These are phyloP conservation scores for Coptotermes formosanus DNA, from an alignment of 1,140 invertebrate genomes.

Conservation along the genomic window DNA sequence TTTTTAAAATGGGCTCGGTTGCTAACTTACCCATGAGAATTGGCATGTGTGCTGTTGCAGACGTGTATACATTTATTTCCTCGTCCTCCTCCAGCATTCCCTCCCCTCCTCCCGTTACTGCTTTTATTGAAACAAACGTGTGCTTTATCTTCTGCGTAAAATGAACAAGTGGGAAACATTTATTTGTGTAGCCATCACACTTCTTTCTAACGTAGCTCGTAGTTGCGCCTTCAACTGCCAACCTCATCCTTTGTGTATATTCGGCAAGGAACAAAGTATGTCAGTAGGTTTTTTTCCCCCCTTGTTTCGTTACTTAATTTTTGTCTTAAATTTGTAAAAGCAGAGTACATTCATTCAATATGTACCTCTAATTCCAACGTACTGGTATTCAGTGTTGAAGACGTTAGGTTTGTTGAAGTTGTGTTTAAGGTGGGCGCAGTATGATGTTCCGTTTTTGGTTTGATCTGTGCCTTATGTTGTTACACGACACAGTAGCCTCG, in stretches of 20 bases:
- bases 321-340: neutral
- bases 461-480: neutral
- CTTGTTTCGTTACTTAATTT: too few species aligned
- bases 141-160: neutral
- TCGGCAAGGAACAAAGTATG: neutral
- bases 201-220: neutral
- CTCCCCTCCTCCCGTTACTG: neutral
- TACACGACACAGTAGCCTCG: neutral
- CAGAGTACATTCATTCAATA: neutral
- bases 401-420: neutral
- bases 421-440: neutral
- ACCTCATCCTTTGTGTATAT: too few species aligned
- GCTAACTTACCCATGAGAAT: neutral
- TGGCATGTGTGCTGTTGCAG: neutral
- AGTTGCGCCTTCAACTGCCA: too few species aligned
- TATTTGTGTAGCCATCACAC: neutral
- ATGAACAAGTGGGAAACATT: neutral
- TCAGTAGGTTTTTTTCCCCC: neutral
- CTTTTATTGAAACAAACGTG: neutral
- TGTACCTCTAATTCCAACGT: neutral
- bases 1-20: neutral
- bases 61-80: neutral
- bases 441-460: neutral
- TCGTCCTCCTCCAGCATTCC: neutral
- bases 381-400: neutral